phyloP scores from a whole-genome alignment of 2,113 vertebrate genomes.

The Eulacestoma nigropectus region DNA sequence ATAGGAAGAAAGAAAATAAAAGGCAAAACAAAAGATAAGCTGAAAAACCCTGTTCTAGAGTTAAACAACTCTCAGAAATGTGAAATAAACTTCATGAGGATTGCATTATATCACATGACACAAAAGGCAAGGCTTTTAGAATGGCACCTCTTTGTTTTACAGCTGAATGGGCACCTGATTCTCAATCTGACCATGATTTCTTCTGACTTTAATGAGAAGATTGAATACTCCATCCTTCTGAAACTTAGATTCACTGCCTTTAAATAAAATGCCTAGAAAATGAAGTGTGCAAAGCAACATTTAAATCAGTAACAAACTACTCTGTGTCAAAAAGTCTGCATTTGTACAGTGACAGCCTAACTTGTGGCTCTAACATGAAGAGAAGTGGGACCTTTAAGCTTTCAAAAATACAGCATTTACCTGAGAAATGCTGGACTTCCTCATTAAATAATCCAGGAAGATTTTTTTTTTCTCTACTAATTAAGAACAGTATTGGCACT shows the following conservation, averaged over 20 bases:
- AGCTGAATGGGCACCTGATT: background rate
- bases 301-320: background rate
- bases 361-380: background rate
- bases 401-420: background rate
- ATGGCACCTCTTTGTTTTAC: background rate
- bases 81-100: background rate
- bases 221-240: background rate
- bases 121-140: background rate
- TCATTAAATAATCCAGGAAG: background rate
- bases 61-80: background rate
- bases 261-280: background rate
- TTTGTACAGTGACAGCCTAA: background rate
- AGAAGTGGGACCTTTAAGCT: background rate
- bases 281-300: background rate
- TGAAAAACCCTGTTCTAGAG: background rate
- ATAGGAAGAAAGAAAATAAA: background rate
- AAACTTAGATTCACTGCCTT: background rate
- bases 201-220: background rate
- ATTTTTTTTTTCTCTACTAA: background rate
- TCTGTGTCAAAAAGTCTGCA: background rate
- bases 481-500: background rate
- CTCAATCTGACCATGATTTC: background rate
- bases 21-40: background rate
- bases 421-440: background rate
- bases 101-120: background rate